Base-by-base conservation (phyloP, 2,797 vertebrate genomes). In the Lagodon rhomboides region DNA sequence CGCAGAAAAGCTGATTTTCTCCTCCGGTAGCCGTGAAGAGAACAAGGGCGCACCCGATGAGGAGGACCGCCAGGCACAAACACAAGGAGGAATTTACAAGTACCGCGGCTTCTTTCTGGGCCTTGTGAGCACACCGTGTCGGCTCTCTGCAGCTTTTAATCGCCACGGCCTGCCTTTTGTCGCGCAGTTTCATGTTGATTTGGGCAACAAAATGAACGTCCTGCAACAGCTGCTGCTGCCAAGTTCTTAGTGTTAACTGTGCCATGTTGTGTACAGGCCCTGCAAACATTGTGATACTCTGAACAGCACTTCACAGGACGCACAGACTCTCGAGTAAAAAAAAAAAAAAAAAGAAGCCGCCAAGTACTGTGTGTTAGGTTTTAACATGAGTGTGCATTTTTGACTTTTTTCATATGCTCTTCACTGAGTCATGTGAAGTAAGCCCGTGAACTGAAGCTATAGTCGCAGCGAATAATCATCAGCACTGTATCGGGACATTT, bases 31-130 rank as follows among this genome's bases (percentile, higher is more conserved):
- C 83, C 70, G 87, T 70, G 84, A 90, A 82, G 74, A 87, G 92
- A 93, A 93, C 92, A 90, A 93, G 93, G 93, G 91, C 91, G 89
- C 93, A 93, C 73, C 89, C 93, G 90, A 89, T 54, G 83, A 91
- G 87, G 85, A 91, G 88, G 79, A 93, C 92, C 79, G 88, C 85
- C 81, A 83, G 79, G 85, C 84, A 85, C 84, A 79, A 71, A 67
- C 80, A 77, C 85, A 82, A 83, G 79, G 72, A 90, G 91, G 92
- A 92, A 91, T 85, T 84, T 82, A 68, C 71, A 85, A 87, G 86
- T 69, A 87, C 76, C 83, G 80, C 80, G 85, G 90, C 85, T 88
- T 87, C n/a, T 83, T 80, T 59, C 67, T 58, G 75, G 85, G 87
- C 88, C 87, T 86, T 77, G 7, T 41, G 55, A 23, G 30, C 56